Evolutionary conservation across 2,113 vertebrate species (phyloP).

Genomic region (Megaceryle torquata): DNA sequence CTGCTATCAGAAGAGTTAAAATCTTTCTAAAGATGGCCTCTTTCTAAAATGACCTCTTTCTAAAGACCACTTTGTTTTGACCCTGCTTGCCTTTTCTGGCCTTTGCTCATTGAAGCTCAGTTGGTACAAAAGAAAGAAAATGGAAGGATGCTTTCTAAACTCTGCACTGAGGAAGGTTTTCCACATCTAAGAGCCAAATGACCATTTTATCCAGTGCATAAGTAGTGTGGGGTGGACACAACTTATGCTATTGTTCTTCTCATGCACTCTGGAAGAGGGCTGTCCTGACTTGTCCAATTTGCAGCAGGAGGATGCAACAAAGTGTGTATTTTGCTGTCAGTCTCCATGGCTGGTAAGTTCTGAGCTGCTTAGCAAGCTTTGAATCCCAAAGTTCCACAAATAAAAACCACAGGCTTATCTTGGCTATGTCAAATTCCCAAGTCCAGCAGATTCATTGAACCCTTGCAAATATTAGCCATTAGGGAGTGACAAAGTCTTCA

Average conservation of each 20-base stretch:
- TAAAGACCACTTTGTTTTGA: not conserved
- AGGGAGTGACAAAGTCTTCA: not conserved
- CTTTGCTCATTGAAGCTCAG: not conserved
- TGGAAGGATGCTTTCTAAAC: not conserved
- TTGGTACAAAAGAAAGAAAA: not conserved
- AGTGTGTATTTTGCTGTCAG: not conserved
- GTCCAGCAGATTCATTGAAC: not conserved
- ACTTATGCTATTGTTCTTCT: not conserved
- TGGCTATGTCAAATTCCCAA: not conserved
- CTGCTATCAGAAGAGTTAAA: not conserved
- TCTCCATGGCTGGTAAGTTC: not conserved
- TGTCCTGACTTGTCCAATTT: not conserved
- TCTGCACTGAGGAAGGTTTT: not conserved
- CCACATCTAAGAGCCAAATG: not conserved
- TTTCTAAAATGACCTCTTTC: not conserved
- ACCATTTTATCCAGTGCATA: not conserved
- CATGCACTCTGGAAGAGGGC: not conserved
- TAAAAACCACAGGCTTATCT: not conserved
- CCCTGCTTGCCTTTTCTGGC: not conserved
- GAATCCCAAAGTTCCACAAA: not conserved
- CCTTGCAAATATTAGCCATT: not conserved
- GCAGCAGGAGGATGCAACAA: not conserved
- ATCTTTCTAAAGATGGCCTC: too few species aligned
- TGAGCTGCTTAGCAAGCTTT: not conserved
- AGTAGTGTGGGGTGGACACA: not conserved